Conservation (phyloP, 2,797 vertebrate genomes). For the Lycodopsis pacificus region DNA sequence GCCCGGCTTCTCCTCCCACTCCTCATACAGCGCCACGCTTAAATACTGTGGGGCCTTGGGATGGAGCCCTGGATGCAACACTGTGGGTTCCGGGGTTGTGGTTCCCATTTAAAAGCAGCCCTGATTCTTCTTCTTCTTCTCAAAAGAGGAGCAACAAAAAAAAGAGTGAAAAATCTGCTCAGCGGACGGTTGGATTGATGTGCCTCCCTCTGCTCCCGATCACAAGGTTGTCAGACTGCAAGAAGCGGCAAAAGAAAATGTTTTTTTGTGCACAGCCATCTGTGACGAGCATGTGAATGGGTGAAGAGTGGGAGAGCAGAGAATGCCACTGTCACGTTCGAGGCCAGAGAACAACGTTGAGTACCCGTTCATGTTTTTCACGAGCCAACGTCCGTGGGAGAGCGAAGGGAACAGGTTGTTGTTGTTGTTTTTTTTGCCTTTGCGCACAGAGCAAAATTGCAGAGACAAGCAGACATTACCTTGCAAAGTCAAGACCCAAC, state of each 20-base stretch:
- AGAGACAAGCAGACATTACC: constrained; percentile 82
- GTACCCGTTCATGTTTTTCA: constrained; percentile 56
- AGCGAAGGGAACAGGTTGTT: constrained; percentile 35
- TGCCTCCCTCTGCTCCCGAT: constrained; percentile 18
- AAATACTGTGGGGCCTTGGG: constrained; percentile 60
- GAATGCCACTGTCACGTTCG: constrained; percentile 52
- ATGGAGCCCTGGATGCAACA: constrained; percentile 58
- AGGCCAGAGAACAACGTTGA: constrained; percentile 53
- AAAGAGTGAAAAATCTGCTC: constrained; percentile 35
- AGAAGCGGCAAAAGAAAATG: constrained; percentile 25
- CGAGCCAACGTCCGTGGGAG: constrained; percentile 55
- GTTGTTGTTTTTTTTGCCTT: constrained; percentile 13
- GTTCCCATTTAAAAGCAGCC: constrained; percentile 60
- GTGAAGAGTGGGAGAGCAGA: constrained; percentile 31
- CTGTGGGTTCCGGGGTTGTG: constrained; percentile 43
- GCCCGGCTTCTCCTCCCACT: constrained; percentile 59
- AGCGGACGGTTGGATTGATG: constrained; percentile 32
- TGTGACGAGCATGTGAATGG: constrained; percentile 32
- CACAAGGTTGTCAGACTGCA: constrained; percentile 36
- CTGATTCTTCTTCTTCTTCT: constrained; percentile 19
- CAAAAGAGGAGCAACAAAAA: constrained; percentile 21
- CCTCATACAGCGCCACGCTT: constrained; percentile 48
- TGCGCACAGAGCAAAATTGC: constrained; percentile 73
- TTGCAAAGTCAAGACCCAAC: constrained; percentile 85
- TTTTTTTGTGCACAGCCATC: constrained; percentile 25